Conservation (phyloP, 2,888 invertebrate genomes). For the Drosophila villosipedis region DNA sequence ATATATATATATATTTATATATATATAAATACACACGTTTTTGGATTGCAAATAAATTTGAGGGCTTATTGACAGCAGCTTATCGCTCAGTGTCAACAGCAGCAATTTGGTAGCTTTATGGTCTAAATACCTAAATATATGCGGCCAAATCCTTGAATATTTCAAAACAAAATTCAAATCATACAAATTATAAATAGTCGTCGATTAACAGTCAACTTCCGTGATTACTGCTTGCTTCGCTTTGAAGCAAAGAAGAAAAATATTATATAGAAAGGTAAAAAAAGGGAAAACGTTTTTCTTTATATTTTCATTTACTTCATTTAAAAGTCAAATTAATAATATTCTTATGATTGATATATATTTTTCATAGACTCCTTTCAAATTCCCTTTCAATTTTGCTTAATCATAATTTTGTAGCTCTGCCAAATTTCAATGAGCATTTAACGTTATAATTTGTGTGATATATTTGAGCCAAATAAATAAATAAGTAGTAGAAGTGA, state of each 20-base stretch:
- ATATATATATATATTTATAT: background rate
- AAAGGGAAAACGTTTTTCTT: background rate
- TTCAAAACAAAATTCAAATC: background rate
- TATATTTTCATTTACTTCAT: background rate
- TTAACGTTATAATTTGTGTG: background rate
- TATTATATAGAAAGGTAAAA: background rate
- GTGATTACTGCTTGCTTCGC: too few species aligned
- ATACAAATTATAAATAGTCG: background rate
- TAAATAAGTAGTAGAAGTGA: background rate
- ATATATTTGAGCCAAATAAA: background rate
- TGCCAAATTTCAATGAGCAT: background rate
- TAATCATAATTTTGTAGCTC: background rate
- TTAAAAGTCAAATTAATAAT: background rate
- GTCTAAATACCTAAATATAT: background rate
- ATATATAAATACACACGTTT: background rate
- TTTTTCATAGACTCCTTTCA: background rate
- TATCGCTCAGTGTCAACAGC: background rate
- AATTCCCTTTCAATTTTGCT: background rate
- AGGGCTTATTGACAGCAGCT: background rate
- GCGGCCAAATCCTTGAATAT: background rate
- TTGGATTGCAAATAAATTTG: background rate
- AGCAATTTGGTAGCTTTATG: background rate
- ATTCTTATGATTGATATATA: background rate
- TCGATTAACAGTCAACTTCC: background rate
- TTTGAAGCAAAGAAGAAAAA: background rate